These are phyloP conservation scores for Ophion ventricosus DNA, from an alignment of 2,888 invertebrate species.

Conservation along the genomic window DNA sequence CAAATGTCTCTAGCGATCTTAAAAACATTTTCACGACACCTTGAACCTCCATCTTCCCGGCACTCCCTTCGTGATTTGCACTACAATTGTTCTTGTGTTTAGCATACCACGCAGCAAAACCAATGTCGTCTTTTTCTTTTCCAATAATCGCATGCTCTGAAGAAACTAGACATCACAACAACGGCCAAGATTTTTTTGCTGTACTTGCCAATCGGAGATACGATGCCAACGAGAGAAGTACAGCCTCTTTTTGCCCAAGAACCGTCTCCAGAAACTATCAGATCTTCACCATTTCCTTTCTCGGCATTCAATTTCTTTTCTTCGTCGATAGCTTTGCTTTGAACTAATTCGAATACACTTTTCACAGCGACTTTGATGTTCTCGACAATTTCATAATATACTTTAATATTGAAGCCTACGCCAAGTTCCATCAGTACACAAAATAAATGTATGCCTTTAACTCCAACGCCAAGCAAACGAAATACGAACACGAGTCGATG, in stretches of 20 bases:
- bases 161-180: slow-evolving; percentile 12
- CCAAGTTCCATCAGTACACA: too few species aligned
- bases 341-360: slow-evolving; percentile 11
- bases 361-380: neutral
- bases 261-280: slow-evolving; percentile 22
- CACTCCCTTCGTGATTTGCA: slow-evolving; percentile 26
- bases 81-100: slow-evolving; percentile 29
- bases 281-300: neutral
- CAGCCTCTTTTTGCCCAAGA: slow-evolving; percentile 53
- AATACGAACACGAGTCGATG: too few species aligned
- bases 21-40: slow-evolving; percentile 40
- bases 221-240: slow-evolving; percentile 40
- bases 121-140: neutral
- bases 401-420: too few species aligned
- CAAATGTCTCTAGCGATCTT: slow-evolving; percentile 32
- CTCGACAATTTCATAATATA: too few species aligned
- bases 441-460: too few species aligned
- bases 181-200: slow-evolving; percentile 35
- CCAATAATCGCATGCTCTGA: neutral
- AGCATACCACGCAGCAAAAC: slow-evolving; percentile 11
- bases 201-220: slow-evolving; percentile 47
- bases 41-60: slow-evolving; percentile 25
- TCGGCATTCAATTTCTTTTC: slow-evolving; percentile 17
- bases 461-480: too few species aligned
- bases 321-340: slow-evolving; percentile 14